phyloP scores from a whole-genome alignment of 2,888 invertebrate species.

The Megalurothrips usitatus region DNA sequence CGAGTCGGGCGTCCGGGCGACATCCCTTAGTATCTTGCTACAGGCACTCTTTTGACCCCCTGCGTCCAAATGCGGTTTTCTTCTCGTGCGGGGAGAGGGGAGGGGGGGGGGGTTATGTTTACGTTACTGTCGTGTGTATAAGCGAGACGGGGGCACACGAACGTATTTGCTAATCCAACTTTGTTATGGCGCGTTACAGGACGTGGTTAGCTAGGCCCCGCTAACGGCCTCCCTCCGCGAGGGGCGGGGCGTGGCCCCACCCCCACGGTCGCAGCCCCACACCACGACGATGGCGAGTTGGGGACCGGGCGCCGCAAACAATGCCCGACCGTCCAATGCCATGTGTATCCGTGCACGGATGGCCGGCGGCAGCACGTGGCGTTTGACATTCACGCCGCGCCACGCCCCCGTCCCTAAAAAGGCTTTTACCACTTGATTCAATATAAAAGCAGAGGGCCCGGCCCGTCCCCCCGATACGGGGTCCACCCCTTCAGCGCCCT shows the following conservation, averaged over 20 bases:
- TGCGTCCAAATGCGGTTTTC: too few relatives aligned
- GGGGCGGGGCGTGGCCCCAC: background rate
- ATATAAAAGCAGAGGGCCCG: conserved; percentile 1
- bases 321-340: background rate
- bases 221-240: background rate
- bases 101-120: too few relatives aligned
- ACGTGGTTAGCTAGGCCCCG: background rate
- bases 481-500: background rate
- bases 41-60: too few relatives aligned
- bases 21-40: too few relatives aligned
- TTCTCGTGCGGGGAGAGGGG: too few relatives aligned
- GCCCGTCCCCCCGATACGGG: background rate
- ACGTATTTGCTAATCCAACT: background rate
- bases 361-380: background rate
- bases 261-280: background rate
- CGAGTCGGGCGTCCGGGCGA: too few relatives aligned
- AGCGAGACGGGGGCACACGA: too few relatives aligned
- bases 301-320: too few relatives aligned
- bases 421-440: conserved; percentile 26
- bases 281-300: background rate
- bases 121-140: too few relatives aligned
- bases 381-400: background rate
- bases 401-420: background rate
- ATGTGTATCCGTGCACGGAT: background rate
- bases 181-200: background rate